Percentiles rank a stretch among this genome's conserved stretches.
These are phyloP conservation scores for Drosophila quinaria DNA, from an alignment of 2,888 invertebrate genomes.

Conservation along the genomic window DNA sequence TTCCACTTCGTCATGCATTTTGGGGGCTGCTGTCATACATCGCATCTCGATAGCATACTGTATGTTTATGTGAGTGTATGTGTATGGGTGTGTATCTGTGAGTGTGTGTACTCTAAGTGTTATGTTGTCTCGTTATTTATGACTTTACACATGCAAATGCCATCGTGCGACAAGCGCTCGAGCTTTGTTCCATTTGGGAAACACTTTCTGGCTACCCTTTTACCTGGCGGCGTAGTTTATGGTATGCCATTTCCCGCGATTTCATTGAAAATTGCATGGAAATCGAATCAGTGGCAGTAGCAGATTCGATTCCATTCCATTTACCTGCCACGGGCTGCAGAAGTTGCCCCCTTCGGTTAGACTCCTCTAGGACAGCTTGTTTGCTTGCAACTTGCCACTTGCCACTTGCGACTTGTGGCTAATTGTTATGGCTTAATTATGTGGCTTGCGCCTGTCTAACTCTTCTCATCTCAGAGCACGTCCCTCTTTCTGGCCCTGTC, in stretches of 20 bases:
- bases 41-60: constrained; percentile 71
- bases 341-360: neutral
- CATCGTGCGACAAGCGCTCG: constrained; percentile 72
- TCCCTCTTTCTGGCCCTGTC: constrained; percentile 34
- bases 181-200: constrained; percentile 67
- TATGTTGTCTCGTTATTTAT: constrained; percentile 82
- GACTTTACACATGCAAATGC: constrained; percentile 84
- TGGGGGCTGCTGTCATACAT: constrained; percentile 68
- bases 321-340: constrained; percentile 21
- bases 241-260: constrained; percentile 70
- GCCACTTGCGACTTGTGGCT: constrained; percentile 36
- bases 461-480: neutral
- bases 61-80: constrained; percentile 26
- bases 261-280: constrained; percentile 81
- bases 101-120: constrained; percentile 67
- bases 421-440: constrained; percentile 79
- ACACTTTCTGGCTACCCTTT: constrained; percentile 46
- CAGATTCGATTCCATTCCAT: constrained; percentile 61
- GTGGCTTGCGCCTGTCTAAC: constrained; percentile 44
- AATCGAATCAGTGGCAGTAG: constrained; percentile 68
- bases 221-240: constrained; percentile 78
- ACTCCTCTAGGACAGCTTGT: neutral
- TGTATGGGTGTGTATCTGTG: constrained; percentile 14
- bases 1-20: constrained; percentile 62
- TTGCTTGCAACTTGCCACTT: constrained; percentile 33